Conservation (phyloP, 2,113 vertebrate genomes). For the Halcyon malimbica region DNA sequence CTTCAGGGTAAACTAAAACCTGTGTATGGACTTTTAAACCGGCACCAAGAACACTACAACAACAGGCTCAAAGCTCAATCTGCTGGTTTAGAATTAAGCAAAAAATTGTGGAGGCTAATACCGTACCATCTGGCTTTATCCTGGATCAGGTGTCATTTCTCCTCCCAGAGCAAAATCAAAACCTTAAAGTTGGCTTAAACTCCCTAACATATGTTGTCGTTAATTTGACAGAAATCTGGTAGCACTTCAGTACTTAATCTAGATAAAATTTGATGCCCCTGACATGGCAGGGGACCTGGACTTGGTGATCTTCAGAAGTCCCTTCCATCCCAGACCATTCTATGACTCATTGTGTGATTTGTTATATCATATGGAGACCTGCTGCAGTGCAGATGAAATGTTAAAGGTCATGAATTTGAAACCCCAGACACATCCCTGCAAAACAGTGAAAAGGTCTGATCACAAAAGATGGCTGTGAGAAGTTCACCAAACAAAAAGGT, state of each 20-base stretch:
- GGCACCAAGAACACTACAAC: not conserved
- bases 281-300: fast-evolving
- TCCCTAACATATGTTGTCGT: not conserved
- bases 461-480: not conserved
- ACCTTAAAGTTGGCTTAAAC: not conserved
- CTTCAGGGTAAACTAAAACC: not conserved
- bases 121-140: not conserved
- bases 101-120: not conserved
- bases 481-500: not conserved
- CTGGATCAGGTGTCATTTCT: not conserved
- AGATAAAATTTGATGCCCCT: not conserved
- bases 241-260: not conserved
- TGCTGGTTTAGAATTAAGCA: not conserved
- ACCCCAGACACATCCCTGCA: not conserved
- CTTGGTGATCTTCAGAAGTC: not conserved
- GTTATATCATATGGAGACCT: not conserved
- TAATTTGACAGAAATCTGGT: not conserved
- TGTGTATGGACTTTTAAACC: not conserved
- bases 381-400: not conserved
- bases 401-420: not conserved
- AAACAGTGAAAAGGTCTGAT: not conserved
- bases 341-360: not conserved
- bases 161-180: not conserved
- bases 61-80: not conserved
- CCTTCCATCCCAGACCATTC: not conserved